phyloP scores from a whole-genome alignment of 2,797 vertebrate genomes.

The Meda fulgida region DNA sequence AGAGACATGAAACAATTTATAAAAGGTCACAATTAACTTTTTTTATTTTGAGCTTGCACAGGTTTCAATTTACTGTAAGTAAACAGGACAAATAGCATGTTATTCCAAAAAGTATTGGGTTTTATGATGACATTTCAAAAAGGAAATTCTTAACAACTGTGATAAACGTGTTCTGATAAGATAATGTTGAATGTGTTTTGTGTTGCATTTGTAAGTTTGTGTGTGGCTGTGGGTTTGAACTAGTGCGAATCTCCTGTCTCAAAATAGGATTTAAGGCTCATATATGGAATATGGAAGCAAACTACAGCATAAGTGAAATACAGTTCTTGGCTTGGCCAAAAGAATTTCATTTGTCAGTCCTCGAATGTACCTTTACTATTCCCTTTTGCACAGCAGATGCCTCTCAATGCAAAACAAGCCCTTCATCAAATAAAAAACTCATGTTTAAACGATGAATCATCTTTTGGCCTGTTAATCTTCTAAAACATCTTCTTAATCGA shows the following conservation, averaged over 20 bases:
- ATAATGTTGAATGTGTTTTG: neutral
- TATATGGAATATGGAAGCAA: neutral
- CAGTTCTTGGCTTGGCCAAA: neutral
- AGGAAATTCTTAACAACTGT: neutral
- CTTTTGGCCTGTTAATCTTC: conserved; percentile 1
- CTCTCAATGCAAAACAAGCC: neutral
- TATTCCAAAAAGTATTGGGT: neutral
- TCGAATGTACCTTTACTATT: conserved; percentile 10
- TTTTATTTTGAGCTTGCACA: neutral
- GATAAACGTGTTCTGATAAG: neutral
- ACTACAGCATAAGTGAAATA: neutral
- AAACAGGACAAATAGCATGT: neutral
- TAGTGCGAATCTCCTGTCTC: neutral
- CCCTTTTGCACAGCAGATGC: conserved; percentile 4
- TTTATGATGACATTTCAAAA: neutral
- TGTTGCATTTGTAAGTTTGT: too few species aligned
- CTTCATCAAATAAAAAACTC: neutral
- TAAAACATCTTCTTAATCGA: conserved; percentile 5
- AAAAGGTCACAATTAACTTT: too few species aligned
- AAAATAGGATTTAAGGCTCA: neutral
- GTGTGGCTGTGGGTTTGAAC: neutral
- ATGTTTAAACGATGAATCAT: conserved; percentile 30
- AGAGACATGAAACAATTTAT: neutral
- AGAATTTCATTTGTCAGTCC: neutral
- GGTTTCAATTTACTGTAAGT: neutral